Conservation (phyloP, 2,888 invertebrate species). For the Drosophila pseudotalamancana region DNA sequence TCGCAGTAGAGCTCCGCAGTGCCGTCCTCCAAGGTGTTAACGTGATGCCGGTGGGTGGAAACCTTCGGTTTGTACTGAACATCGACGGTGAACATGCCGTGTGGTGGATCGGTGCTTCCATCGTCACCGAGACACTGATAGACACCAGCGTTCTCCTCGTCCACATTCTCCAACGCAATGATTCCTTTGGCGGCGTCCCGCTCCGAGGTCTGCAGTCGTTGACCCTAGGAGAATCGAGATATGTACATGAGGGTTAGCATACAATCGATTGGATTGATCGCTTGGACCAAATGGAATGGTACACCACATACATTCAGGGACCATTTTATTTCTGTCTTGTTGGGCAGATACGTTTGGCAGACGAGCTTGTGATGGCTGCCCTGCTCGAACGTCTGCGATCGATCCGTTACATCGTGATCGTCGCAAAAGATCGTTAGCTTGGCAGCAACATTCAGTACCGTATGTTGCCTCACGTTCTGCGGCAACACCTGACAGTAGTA, state of each 20-base stretch:
- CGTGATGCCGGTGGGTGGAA: slow-evolving; percentile 81
- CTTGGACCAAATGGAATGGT: background rate
- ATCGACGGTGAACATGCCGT: slow-evolving; percentile 80
- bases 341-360: slow-evolving; percentile 71
- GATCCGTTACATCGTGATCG: slow-evolving; percentile 80
- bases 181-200: slow-evolving; percentile 61
- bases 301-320: slow-evolving; percentile 76
- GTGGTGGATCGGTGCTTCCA: slow-evolving; percentile 70
- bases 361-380: slow-evolving; percentile 80
- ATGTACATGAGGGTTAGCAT: background rate
- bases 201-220: slow-evolving; percentile 58
- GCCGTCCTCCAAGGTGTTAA: slow-evolving; percentile 74
- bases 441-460: slow-evolving; percentile 68
- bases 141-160: slow-evolving; percentile 75
- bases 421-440: slow-evolving; percentile 77
- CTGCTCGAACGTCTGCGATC: slow-evolving; percentile 80
- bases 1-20: slow-evolving; percentile 81
- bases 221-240: slow-evolving; percentile 59
- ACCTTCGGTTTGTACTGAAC: slow-evolving; percentile 81
- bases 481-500: slow-evolving; percentile 80
- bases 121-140: slow-evolving; percentile 83
- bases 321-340: slow-evolving; percentile 78
- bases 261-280: too few species aligned
- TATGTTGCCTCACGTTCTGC: slow-evolving; percentile 65
- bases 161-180: slow-evolving; percentile 72